Percentiles rank a stretch among this genome's conserved stretches.
Conservation (phyloP, 2,797 vertebrate genomes). For the Channallabes apus region DNA sequence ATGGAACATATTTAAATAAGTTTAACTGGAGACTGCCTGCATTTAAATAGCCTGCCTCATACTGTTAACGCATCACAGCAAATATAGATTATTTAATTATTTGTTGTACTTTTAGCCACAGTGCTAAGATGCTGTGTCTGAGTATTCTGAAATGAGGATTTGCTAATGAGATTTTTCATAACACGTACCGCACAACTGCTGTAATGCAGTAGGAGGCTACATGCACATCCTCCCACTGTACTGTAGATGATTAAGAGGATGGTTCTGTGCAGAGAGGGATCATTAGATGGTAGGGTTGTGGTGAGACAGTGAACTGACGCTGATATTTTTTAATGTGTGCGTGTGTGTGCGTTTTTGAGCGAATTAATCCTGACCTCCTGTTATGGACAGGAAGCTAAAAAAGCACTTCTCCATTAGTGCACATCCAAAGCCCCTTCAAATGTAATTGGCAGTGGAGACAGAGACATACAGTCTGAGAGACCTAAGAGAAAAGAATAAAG, state of each 20-base stretch:
- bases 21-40: too few relatives aligned
- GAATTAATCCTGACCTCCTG: not conserved
- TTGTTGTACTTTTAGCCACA: too few relatives aligned
- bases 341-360: not conserved
- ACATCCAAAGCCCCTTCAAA: not conserved
- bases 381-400: constrained; percentile 6
- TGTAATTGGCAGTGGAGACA: not conserved
- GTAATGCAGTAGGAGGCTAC: not conserved
- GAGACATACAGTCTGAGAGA: not conserved
- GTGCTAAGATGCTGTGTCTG: not conserved
- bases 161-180: not conserved
- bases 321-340: not conserved
- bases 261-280: not conserved
- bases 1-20: too few relatives aligned
- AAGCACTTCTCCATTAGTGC: not conserved
- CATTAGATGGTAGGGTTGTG: constrained; percentile 7
- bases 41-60: too few relatives aligned
- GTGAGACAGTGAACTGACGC: not conserved
- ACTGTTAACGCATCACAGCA: not conserved
- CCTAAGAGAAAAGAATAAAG: not conserved
- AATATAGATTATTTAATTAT: too few relatives aligned
- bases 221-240: not conserved
- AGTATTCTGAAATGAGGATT: not conserved
- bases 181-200: not conserved
- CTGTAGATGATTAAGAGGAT: not conserved